Conservation (phyloP, 2,797 vertebrate species). For the Scyliorhinus canicula region DNA sequence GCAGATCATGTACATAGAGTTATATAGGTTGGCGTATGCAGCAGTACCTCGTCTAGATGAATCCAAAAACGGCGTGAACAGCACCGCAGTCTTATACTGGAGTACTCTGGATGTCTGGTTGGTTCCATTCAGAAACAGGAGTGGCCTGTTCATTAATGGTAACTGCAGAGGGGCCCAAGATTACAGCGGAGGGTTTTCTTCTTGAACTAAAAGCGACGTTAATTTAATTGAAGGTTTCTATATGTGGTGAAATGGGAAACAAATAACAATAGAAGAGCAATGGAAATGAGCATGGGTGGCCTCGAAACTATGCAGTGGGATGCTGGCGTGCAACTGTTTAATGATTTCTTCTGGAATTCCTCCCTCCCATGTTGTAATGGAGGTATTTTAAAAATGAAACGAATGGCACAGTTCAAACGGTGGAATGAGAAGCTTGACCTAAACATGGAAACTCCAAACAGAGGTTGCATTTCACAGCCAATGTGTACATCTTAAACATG, state of each 20-base stretch:
- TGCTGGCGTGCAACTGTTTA: neutral
- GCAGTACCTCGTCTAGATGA: neutral
- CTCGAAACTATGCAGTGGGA: neutral
- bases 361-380: neutral
- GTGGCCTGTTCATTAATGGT: neutral
- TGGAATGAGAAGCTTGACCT: neutral
- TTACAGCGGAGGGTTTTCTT: neutral
- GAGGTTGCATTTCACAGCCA: neutral
- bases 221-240: neutral
- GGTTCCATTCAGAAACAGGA: neutral
- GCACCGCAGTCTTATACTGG: neutral
- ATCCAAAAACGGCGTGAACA: neutral
- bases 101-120: neutral
- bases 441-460: neutral
- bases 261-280: neutral
- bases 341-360: neutral
- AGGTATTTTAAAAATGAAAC: neutral
- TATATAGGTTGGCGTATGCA: neutral
- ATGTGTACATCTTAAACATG: neutral
- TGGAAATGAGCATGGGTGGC: neutral
- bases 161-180: neutral
- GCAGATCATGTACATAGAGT: neutral
- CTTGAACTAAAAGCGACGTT: neutral
- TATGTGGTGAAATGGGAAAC: neutral
- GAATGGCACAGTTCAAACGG: neutral